These are phyloP conservation scores for Bombus affinis DNA, from an alignment of 1,140 invertebrate genomes.

Conservation along the genomic window DNA sequence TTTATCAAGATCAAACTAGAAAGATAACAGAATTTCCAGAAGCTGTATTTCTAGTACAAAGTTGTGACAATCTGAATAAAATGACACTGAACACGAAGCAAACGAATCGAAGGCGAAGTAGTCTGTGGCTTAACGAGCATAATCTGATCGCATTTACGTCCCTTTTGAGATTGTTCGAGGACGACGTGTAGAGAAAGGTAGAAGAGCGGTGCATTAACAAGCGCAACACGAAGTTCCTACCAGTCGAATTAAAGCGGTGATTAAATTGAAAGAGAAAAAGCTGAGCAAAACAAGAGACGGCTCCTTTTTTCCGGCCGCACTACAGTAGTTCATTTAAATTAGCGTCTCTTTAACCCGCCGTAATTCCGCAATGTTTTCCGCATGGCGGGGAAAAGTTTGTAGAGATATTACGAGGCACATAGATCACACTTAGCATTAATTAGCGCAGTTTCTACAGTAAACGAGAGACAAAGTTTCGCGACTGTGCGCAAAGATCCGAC, in stretches of 20 bases:
- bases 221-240: conserved; percentile 28
- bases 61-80: background rate
- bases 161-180: background rate
- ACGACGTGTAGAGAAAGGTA: no score
- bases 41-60: no score
- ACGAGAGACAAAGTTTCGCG: conserved; percentile 17
- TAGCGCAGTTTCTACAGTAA: conserved; percentile 17
- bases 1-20: no score
- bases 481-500: background rate
- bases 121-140: background rate
- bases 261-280: conserved; percentile 45
- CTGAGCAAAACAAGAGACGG: conserved; percentile 18
- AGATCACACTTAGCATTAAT: conserved; percentile 53
- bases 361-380: conserved; percentile 53
- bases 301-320: conserved; percentile 9
- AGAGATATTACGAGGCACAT: conserved; percentile 37
- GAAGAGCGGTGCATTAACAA: conserved; percentile 23
- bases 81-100: background rate
- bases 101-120: background rate
- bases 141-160: conserved; percentile 17
- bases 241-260: conserved; percentile 47
- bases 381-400: conserved; percentile 27
- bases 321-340: conserved; percentile 56
- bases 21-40: background rate
- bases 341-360: conserved; percentile 51